Evolutionary conservation across 2,797 vertebrate genomes (phyloP).

Genomic region (Limnodromus scolopaceus): DNA sequence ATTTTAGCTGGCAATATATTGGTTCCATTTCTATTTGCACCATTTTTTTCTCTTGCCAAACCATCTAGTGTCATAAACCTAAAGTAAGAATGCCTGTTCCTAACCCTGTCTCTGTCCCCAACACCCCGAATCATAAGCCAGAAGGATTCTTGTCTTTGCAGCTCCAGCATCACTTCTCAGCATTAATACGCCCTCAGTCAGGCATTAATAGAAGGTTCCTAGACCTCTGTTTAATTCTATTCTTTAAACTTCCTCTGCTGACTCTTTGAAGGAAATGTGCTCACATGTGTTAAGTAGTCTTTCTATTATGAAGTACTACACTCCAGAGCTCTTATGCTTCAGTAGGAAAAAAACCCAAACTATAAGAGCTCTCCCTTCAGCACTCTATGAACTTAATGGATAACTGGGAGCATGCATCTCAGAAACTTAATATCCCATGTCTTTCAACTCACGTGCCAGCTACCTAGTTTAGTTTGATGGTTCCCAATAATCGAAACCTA

Average conservation of each 20-base stretch:
- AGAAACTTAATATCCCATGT: neutral
- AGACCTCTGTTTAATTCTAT: neutral
- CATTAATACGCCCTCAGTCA: neutral
- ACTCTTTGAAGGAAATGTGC: neutral
- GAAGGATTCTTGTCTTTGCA: neutral
- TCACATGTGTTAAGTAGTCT: neutral
- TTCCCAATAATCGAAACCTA: neutral
- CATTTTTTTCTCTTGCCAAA: neutral
- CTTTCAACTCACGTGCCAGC: neutral
- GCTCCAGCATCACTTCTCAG: neutral
- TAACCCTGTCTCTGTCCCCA: neutral
- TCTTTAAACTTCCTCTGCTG: neutral
- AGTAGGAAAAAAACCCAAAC: neutral
- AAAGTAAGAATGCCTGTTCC: neutral
- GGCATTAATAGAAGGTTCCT: neutral
- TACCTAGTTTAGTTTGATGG: neutral
- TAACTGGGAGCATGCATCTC: neutral
- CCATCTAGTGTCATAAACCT: neutral
- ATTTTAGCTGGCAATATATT: neutral
- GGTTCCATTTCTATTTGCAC: neutral
- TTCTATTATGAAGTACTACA: neutral
- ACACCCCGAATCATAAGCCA: accelerated
- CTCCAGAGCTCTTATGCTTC: neutral
- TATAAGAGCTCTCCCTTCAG: neutral
- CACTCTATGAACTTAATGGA: neutral